A percentile compares a stretch with the other conserved stretches of the same genome.
phyloP scores from a whole-genome alignment of 1,140 invertebrate species.

The Drosophila triauraria region DNA sequence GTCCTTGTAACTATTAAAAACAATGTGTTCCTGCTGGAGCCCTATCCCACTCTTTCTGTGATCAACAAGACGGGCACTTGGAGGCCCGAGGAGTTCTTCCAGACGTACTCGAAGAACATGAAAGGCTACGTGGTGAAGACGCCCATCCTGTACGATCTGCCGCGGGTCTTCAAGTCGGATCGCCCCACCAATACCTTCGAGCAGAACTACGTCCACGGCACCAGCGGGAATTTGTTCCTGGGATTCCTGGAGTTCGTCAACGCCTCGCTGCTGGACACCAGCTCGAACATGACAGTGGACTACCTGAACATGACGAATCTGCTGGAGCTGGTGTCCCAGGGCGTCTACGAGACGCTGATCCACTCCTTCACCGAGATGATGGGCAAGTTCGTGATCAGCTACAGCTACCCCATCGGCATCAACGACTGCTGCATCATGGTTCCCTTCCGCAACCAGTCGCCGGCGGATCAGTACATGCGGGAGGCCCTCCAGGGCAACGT shows the following conservation, averaged over 20 bases:
- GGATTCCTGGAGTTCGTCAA: constrained; percentile 68
- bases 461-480: constrained; percentile 57
- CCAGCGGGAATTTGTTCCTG: constrained; percentile 66
- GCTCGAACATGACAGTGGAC: constrained; percentile 15
- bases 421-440: constrained; percentile 82
- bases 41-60: constrained; percentile 60
- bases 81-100: constrained; percentile 54
- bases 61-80: constrained; percentile 61
- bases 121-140: constrained; percentile 62
- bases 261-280: constrained; percentile 60
- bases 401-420: constrained; percentile 77
- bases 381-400: constrained; percentile 33
- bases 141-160: constrained; percentile 66
- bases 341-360: constrained; percentile 72
- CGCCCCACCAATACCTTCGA: constrained; percentile 27
- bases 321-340: constrained; percentile 50
- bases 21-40: constrained; percentile 59
- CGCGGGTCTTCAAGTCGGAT: constrained; percentile 62
- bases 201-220: constrained; percentile 49
- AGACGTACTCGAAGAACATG: constrained; percentile 41
- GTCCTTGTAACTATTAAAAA: constrained; percentile 63
- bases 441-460: constrained; percentile 61
- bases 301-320: constrained; percentile 47
- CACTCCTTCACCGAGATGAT: constrained; percentile 70
- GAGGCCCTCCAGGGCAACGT: constrained; percentile 55